Conservation (phyloP, 2,113 vertebrate species). For the Benitochromis conjunctus region DNA sequence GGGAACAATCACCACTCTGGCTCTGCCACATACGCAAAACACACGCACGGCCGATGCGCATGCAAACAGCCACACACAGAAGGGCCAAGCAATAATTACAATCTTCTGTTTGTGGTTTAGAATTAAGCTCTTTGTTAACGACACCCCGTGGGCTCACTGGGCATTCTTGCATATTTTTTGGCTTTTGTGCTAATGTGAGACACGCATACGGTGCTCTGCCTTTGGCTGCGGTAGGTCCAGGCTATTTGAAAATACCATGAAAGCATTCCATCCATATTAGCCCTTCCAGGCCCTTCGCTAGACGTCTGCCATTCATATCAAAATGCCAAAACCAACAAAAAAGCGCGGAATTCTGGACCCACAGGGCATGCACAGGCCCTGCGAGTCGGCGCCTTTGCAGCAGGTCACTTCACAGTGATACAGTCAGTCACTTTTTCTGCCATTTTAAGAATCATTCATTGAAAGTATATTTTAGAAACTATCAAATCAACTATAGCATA, state of each 20-base stretch:
- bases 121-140: slow-evolving; percentile 54
- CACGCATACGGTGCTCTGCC: slow-evolving; percentile 11
- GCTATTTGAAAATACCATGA: slow-evolving; percentile 13
- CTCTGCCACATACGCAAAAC: slow-evolving; percentile 2
- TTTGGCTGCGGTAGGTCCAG: slow-evolving; percentile 10
- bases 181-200: slow-evolving; percentile 22
- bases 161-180: slow-evolving; percentile 57
- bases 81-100: slow-evolving; percentile 37
- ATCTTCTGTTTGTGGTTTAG: slow-evolving; percentile 48
- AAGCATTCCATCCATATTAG: slow-evolving; percentile 17
- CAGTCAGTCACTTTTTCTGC: background rate
- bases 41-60: slow-evolving; percentile 1
- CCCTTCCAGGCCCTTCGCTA: background rate
- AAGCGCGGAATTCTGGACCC: background rate
- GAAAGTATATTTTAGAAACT: background rate
- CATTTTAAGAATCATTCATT: background rate
- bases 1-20: slow-evolving; percentile 46
- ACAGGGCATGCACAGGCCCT: background rate
- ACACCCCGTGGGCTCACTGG: slow-evolving; percentile 40
- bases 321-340: slow-evolving; percentile 26
- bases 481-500: background rate
- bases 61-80: slow-evolving; percentile 20
- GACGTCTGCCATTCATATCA: slow-evolving; percentile 10
- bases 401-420: slow-evolving; percentile 10
- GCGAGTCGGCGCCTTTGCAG: background rate